Evolutionary conservation across 2,113 vertebrate genomes (phyloP).

Genomic region (Brachypodius melanocephalos): DNA sequence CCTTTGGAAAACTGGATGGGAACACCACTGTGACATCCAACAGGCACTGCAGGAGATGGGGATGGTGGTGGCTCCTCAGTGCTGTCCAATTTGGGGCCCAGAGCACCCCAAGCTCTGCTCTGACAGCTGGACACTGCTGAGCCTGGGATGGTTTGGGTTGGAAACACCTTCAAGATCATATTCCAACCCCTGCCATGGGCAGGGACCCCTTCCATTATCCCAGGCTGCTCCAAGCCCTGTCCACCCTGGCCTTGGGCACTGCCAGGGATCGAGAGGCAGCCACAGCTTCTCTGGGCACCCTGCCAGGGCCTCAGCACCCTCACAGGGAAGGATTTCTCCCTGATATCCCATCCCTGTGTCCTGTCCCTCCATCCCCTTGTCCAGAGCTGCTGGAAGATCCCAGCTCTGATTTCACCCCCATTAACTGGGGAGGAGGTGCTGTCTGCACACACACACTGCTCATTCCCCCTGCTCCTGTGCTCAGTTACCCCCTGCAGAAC

Average conservation of each 20-base stretch:
- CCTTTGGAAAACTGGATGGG: rapidly evolving
- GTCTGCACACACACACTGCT: not conserved
- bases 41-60: rapidly evolving
- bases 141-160: not conserved
- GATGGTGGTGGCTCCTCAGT: not conserved
- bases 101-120: not conserved
- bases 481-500: not conserved
- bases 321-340: rapidly evolving
- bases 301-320: not conserved
- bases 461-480: not conserved
- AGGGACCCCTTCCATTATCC: rapidly evolving
- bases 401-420: not conserved
- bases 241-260: not conserved
- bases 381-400: not conserved
- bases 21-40: not conserved
- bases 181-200: not conserved
- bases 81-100: not conserved
- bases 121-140: not conserved
- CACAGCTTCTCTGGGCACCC: not conserved
- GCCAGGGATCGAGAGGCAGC: not conserved
- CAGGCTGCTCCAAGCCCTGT: rapidly evolving
- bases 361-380: not conserved
- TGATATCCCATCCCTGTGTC: not conserved
- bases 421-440: not conserved
- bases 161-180: not conserved